These are phyloP conservation scores for Scyliorhinus canicula DNA, from an alignment of 2,797 vertebrate species.

Conservation along the genomic window DNA sequence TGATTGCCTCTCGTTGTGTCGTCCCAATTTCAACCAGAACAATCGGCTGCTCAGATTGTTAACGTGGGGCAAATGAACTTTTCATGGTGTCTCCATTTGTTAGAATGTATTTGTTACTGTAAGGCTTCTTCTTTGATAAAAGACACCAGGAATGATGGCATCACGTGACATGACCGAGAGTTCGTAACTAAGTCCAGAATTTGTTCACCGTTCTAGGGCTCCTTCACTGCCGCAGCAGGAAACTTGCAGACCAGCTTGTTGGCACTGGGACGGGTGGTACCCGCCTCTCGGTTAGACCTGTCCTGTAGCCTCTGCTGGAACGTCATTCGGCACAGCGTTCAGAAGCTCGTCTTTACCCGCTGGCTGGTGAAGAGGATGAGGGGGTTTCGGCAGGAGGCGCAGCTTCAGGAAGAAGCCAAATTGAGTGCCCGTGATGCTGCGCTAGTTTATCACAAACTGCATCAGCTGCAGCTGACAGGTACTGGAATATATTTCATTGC, in stretches of 20 bases:
- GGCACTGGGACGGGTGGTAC: constrained; percentile 76
- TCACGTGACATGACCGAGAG: not conserved
- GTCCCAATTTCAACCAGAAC: no score
- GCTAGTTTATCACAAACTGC: constrained; percentile 83
- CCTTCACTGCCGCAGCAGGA: constrained; percentile 72
- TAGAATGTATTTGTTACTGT: not conserved
- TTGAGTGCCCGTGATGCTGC: constrained; percentile 83
- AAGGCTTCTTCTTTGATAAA: not conserved
- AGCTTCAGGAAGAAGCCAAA: constrained; percentile 81
- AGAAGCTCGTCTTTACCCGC: constrained; percentile 77
- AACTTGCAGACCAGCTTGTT: constrained; percentile 86
- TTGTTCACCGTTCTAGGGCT: constrained; percentile 61
- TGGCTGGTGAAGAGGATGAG: constrained; percentile 85
- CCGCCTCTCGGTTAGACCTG: constrained; percentile 77
- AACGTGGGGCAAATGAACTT: not conserved
- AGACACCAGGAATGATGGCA: not conserved
- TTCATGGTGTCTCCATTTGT: no score
- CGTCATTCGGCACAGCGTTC: constrained; percentile 83
- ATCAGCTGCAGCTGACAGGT: constrained; percentile 93
- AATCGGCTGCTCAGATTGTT: not conserved
- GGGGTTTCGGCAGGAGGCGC: constrained; percentile 56
- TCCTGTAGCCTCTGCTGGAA: constrained; percentile 92
- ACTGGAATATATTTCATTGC: not conserved
- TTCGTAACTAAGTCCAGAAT: not conserved
- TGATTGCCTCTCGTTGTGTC: no score